Evolutionary conservation across 2,113 vertebrate genomes (phyloP), one percentile per base, ranked within the genome.

Genomic region (Hypocryptadius cinnamomeus): DNA sequence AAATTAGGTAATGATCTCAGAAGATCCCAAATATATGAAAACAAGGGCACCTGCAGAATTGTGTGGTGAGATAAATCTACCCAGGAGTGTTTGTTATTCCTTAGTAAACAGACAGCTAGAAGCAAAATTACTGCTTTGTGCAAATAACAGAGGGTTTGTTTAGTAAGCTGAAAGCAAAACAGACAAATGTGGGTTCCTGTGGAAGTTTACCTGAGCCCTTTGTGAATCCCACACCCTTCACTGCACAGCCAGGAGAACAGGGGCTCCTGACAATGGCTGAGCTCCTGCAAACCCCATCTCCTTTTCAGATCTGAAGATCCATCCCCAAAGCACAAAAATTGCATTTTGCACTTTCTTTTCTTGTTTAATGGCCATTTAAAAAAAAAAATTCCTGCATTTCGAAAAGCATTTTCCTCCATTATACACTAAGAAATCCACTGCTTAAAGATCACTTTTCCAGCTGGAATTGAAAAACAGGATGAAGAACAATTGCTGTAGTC

Each of bases 81-180:
- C 64, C 87, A 71, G 61, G 59, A 74, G 61, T 33, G 72, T 79
- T 91, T 77, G 85, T 56, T 82, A 39, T 85, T 91, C 84, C 81
- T 79, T 9, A 50, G 68, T 18, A 89, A 92, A 72, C 71, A 89
- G 73, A 85, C 45, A 45, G 31, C 68, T 76, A 81, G 85, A 93
- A 92, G 79, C 71, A 83, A 82, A 94, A 91, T 79, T 42, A 71
- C 48, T 91, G 82, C 64, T 76, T 72, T 88, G 87, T 92, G 87
- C 87, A 93, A 94, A 50, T 30, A 57, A 47, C 33, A 57, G 61
- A 93, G 85, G 54, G 72, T 72, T 95, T 95, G 81, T 86, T 90
- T 28, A 40, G 81, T 45, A 54, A 87, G 45, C 78, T 76, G 68
- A 51, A 70, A 80, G 80, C 42, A 79, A 85, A 92, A 39, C 5